Percentiles rank a stretch among this genome's conserved stretches.
Evolutionary conservation across 1,140 invertebrate species (phyloP).

Genomic region (Calephelis nemesis): DNA sequence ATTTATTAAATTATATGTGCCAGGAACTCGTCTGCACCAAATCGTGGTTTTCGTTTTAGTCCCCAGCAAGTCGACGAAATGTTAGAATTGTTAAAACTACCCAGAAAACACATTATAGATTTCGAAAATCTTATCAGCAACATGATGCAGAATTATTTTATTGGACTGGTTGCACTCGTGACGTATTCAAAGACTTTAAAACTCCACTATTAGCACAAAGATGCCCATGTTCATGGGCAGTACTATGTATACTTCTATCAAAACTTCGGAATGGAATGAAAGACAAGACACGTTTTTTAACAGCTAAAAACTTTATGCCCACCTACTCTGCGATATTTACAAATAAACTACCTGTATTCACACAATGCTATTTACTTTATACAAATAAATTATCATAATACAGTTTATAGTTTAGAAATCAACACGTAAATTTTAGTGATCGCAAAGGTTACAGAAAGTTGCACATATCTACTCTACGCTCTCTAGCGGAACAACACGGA

Average conservation of each 20-base stretch:
- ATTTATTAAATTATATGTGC: no score
- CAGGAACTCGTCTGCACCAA: neutral
- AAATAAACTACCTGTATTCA: no score
- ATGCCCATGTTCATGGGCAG: neutral
- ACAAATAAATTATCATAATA: no score
- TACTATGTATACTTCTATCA: neutral
- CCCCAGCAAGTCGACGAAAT: constrained; percentile 1
- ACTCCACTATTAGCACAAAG: constrained; percentile 1
- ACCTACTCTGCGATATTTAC: neutral
- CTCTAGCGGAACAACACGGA: no score
- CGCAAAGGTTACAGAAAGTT: no score
- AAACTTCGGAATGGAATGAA: constrained; percentile 11
- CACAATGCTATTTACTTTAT: no score
- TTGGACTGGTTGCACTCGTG: constrained; percentile 12
- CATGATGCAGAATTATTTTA: constrained; percentile 12
- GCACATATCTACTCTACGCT: no score
- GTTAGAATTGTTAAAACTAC: constrained; percentile 4
- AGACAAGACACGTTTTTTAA: constrained; percentile 3
- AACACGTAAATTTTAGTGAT: no score
- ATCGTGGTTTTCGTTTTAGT: constrained; percentile 11
- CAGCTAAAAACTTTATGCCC: no score
- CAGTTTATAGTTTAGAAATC: no score
- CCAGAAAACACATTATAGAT: constrained; percentile 7
- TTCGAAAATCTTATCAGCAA: constrained; percentile 1
- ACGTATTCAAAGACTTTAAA: neutral